Conservation (phyloP, 2,797 vertebrate species). For the Schizopygopsis pylzovi region DNA sequence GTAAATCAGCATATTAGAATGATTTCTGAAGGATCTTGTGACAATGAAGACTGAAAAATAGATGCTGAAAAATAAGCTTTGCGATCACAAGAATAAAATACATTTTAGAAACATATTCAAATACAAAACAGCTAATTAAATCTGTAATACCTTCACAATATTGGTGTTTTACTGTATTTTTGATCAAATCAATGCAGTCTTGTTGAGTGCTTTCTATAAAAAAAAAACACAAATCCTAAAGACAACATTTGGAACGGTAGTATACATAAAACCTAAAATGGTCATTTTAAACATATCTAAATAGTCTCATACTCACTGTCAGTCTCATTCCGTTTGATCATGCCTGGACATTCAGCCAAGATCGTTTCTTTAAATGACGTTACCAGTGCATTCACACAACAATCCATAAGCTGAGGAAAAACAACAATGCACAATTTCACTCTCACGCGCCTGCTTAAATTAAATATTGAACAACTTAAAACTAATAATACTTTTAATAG, state of each 20-base stretch:
- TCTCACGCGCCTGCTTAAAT: background rate
- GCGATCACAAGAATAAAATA: background rate
- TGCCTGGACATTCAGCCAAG: conserved; percentile 97
- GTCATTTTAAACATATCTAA: background rate
- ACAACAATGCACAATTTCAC: background rate
- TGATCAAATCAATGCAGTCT: background rate
- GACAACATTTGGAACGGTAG: background rate
- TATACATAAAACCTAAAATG: background rate
- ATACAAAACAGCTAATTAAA: background rate
- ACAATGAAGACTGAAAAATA: background rate
- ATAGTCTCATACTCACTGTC: conserved; percentile 89
- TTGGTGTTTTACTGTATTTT: background rate
- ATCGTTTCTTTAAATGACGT: conserved; percentile 99
- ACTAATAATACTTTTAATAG: background rate
- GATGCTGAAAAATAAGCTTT: background rate
- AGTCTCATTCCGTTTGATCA: conserved; percentile 99
- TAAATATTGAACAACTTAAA: background rate
- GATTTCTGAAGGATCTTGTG: background rate
- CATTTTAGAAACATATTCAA: background rate
- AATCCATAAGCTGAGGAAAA: conserved; percentile 91
- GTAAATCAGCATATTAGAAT: background rate
- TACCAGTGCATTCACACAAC: conserved; percentile 96
- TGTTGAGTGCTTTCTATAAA: background rate
- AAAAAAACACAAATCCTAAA: background rate
- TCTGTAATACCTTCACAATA: background rate